These are phyloP conservation scores for Alexandromys fortis DNA, from an alignment of 2,113 vertebrate species.

Conservation along the genomic window DNA sequence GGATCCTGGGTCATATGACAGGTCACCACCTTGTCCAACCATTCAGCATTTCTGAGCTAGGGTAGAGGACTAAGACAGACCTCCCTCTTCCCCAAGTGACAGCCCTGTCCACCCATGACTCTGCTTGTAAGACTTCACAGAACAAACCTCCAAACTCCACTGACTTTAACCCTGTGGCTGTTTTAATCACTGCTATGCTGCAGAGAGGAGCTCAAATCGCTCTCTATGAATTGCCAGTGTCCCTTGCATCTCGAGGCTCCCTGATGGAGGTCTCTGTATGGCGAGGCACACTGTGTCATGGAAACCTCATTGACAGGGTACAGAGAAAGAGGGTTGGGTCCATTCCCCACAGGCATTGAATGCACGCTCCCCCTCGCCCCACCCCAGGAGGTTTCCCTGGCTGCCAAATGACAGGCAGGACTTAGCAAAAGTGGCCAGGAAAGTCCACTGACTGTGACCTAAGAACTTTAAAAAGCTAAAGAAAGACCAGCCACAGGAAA, in stretches of 20 bases:
- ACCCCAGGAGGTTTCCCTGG: constrained; percentile 53
- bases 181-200: constrained; percentile 69
- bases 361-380: constrained; percentile 56
- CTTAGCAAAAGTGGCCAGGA: background rate
- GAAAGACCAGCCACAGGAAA: accelerated
- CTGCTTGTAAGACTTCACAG: constrained; percentile 38
- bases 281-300: constrained; percentile 39
- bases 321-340: constrained; percentile 48
- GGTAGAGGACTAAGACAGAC: background rate
- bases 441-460: background rate
- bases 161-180: constrained; percentile 48
- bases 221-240: constrained; percentile 43
- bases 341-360: constrained; percentile 70
- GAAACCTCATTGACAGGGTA: constrained; percentile 54
- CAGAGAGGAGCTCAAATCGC: constrained; percentile 45
- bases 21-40: background rate
- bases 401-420: constrained; percentile 67
- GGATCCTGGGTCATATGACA: background rate
- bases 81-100: background rate
- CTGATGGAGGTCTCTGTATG: background rate
- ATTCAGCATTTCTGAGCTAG: background rate
- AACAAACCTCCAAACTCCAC: background rate
- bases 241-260: background rate
- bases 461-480: background rate
- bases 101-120: background rate